Evolutionary conservation across 2,888 invertebrate genomes (phyloP), one percentile per base, ranked within the genome.

Genomic region (Pemphredon lugubris): DNA sequence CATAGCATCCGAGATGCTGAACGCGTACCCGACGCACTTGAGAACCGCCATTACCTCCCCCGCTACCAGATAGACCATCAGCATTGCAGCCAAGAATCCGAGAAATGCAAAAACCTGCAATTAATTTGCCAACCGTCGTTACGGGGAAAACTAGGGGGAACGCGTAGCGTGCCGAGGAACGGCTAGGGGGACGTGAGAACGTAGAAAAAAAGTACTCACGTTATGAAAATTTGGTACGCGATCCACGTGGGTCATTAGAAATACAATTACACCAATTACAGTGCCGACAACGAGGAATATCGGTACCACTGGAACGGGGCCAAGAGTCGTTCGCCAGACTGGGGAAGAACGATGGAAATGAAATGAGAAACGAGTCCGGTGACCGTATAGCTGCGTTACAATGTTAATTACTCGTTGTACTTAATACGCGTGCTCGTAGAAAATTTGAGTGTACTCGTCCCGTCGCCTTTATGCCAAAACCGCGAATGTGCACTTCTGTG

Each of bases 1-100:
- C 83, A 94, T 92, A 7, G 92, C 91, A 78, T 92, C 91, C 72
- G 92, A 92, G 50, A 92, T 89, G 53, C 90, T 89, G 57, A 92
- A 90, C n/a, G 92, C 91, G 47, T 92, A 90, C 34, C 94, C 94
- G 64, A 94, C 84, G 53, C 92, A 90, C 86, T 91, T 88, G 32
- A 93, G 89, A 42, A 91, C 87, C 50, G 88, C 86, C 68, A 94
- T 92, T 51, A 94, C 91, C 88, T 94, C 94, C 74, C 91, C 90
- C 23, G 94, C 93, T 21, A 93, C 87, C 42, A 90, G 83, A 83
- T 93, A 93, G 45, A 94, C 93, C 86, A 93, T 91, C 21, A 92
- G 85, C 59, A 93, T 91, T 26, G 93, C 91, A 39, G 91, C 89
- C 13, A 91, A 66, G 86, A 93, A 93, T 55, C 92, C 93, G 13